phyloP scores from a whole-genome alignment of 2,113 vertebrate species.

The Brienomyrus longianalis region DNA sequence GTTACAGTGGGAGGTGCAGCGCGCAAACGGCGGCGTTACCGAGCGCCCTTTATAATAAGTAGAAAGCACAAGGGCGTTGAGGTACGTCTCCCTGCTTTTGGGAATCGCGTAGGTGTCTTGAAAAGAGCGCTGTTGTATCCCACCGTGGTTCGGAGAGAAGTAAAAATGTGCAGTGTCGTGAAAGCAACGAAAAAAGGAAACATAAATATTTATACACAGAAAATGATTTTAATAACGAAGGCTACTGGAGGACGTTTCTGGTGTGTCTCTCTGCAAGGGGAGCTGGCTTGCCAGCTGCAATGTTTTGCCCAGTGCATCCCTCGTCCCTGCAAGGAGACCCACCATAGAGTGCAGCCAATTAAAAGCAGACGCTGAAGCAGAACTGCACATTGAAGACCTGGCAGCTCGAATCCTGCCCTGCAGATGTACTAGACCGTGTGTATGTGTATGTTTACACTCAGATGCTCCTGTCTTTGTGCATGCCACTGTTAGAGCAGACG shows the following conservation, averaged over 20 bases:
- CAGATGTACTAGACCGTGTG: background rate
- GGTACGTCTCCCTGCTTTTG: background rate
- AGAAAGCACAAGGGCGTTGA: background rate
- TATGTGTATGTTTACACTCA: conserved; percentile 28
- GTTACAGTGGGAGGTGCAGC: background rate
- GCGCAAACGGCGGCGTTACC: background rate
- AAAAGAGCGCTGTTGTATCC: background rate
- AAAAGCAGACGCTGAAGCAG: conserved; percentile 31
- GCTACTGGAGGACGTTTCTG: conserved; percentile 53
- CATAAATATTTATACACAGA: conserved; percentile 2
- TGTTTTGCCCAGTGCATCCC: conserved; percentile 38
- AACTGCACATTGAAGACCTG: conserved; percentile 23
- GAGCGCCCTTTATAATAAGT: conserved; percentile 9
- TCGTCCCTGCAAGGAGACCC: conserved; percentile 36
- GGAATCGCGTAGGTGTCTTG: conserved; percentile 5
- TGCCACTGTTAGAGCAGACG: background rate
- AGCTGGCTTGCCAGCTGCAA: conserved; percentile 48
- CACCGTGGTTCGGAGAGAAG: background rate
- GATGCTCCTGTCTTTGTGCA: background rate
- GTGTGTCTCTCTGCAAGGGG: conserved; percentile 42
- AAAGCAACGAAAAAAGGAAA: background rate
- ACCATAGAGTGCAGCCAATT: conserved; percentile 25
- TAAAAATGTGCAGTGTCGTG: background rate
- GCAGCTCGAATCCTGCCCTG: background rate
- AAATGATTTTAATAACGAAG: background rate